phyloP scores from a whole-genome alignment of 2,113 vertebrate species.

The Urocitellus parryii region DNA sequence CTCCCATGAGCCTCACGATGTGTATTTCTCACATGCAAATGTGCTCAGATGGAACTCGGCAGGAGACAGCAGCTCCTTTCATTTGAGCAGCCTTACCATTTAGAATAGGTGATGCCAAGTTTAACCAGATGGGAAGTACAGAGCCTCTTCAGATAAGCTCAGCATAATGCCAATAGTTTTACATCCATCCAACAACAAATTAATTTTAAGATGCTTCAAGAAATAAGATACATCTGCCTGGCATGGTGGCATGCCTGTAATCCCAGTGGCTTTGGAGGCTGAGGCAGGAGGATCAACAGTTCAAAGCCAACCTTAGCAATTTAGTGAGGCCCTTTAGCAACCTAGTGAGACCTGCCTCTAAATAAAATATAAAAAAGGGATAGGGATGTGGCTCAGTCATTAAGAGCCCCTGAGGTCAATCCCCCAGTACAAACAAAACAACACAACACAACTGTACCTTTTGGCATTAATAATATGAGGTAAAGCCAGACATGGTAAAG shows the following conservation, averaged over 20 bases:
- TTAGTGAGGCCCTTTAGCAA: too few relatives aligned
- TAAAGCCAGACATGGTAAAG: too few relatives aligned
- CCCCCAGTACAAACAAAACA: too few relatives aligned
- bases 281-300: too few relatives aligned
- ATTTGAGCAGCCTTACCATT: conserved; percentile 22
- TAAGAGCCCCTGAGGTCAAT: too few relatives aligned
- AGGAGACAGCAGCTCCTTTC: background rate
- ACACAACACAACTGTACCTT: background rate
- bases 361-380: too few relatives aligned
- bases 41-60: background rate
- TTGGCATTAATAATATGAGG: conserved; percentile 50
- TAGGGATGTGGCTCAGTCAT: too few relatives aligned
- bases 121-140: conserved; percentile 61
- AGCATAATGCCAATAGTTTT: conserved; percentile 53
- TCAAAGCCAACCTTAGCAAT: too few relatives aligned
- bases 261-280: too few relatives aligned
- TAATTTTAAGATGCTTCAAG: conserved; percentile 52
- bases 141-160: conserved; percentile 64
- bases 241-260: too few relatives aligned
- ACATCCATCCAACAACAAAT: conserved; percentile 40
- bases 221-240: background rate
- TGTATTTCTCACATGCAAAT: conserved; percentile 4
- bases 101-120: conserved; percentile 26
- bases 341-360: too few relatives aligned
- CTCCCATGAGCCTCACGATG: background rate